phyloP scores from a whole-genome alignment of 1,140 invertebrate species.

The Drosophila hydei region DNA sequence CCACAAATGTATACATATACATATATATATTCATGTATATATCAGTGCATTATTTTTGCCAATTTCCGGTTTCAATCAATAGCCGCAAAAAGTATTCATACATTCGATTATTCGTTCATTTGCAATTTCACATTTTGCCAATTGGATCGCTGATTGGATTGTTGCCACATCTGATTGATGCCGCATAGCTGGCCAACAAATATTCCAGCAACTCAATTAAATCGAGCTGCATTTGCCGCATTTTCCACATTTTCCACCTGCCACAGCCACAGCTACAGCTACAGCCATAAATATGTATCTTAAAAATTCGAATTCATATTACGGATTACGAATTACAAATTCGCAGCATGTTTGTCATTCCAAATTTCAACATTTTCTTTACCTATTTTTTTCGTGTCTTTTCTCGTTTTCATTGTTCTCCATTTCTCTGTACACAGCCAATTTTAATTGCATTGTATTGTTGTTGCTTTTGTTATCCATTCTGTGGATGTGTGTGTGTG shows the following conservation, averaged over 20 bases:
- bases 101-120: conserved; percentile 52
- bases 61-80: conserved; percentile 75
- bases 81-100: conserved; percentile 67
- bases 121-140: conserved; percentile 72
- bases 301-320: conserved; percentile 52
- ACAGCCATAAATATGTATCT: conserved; percentile 25
- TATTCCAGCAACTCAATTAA: conserved; percentile 75
- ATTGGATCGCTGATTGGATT: conserved; percentile 76
- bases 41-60: conserved; percentile 48
- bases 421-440: conserved; percentile 48
- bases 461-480: conserved; percentile 53
- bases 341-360: conserved; percentile 80
- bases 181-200: conserved; percentile 14
- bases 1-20: not conserved
- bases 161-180: conserved; percentile 38
- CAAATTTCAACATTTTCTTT: conserved; percentile 44
- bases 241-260: conserved; percentile 51
- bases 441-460: conserved; percentile 78
- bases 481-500: not conserved
- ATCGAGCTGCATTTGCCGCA: conserved; percentile 58
- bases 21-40: conserved; percentile 10
- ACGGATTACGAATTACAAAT: conserved; percentile 81
- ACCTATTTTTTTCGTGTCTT: conserved; percentile 5
- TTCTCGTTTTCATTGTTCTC: conserved; percentile 15
- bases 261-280: conserved; percentile 11